These are phyloP conservation scores for Dromococcyx pavoninus DNA, from an alignment of 2,797 vertebrate genomes.

Conservation along the genomic window DNA sequence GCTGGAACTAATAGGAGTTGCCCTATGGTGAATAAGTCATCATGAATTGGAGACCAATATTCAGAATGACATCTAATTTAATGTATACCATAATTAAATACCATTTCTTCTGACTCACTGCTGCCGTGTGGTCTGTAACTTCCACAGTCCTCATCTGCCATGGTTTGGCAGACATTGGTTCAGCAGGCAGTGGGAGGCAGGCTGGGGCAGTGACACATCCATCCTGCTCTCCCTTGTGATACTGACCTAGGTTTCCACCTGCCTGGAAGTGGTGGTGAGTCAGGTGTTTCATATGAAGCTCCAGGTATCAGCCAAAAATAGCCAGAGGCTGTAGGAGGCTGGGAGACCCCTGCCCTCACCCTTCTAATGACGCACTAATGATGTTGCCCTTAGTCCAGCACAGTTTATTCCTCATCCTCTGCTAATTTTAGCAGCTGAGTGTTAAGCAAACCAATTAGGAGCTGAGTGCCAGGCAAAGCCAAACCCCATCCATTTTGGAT, in stretches of 20 bases:
- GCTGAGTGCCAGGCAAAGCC: not conserved
- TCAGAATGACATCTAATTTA: slow-evolving; percentile 50
- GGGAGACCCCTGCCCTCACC: not conserved
- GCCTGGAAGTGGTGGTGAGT: not conserved
- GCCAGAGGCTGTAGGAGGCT: not conserved
- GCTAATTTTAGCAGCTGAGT: not conserved
- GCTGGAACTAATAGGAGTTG: not conserved
- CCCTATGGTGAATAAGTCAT: not conserved
- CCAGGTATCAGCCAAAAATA: not conserved
- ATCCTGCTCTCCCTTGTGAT: not conserved
- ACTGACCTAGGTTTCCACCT: not conserved
- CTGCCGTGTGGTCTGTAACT: not conserved
- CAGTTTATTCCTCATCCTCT: not conserved
- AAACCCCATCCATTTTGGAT: not conserved
- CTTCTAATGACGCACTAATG: not conserved
- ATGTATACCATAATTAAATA: slow-evolving; percentile 68
- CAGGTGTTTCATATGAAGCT: not conserved
- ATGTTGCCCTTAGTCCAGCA: not conserved
- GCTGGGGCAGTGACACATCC: not conserved
- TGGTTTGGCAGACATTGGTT: not conserved
- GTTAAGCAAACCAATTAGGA: slow-evolving; percentile 13
- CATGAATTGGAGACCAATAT: not conserved
- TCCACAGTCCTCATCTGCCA: not conserved
- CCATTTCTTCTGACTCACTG: not conserved
- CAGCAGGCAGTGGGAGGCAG: not conserved